Evolutionary conservation across 2,797 vertebrate genomes (phyloP).

Genomic region (Sphenodon punctatus): DNA sequence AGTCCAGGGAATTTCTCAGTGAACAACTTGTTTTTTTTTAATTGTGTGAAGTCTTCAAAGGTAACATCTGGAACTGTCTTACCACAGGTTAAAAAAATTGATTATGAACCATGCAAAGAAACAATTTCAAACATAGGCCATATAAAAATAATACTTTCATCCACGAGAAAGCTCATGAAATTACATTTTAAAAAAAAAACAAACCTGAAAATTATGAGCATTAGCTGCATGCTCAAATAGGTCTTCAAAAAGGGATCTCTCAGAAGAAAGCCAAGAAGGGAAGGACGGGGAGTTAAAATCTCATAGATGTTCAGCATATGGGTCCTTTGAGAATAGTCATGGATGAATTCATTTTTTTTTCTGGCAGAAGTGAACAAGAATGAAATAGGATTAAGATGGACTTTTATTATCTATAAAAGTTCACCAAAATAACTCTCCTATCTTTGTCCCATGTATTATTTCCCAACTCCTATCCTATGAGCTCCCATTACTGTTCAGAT

Average conservation of each 20-base stretch:
- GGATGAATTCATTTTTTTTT: background rate
- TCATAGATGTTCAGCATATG: too few species aligned
- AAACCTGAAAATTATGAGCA: slow-evolving; percentile 21
- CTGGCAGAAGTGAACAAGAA: background rate
- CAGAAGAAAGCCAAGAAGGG: background rate
- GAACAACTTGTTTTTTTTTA: slow-evolving; percentile 6
- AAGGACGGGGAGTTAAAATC: too few species aligned
- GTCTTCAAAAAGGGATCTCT: background rate
- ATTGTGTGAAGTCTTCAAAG: slow-evolving; percentile 13
- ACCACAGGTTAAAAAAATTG: slow-evolving; percentile 23
- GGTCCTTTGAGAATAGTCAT: too few species aligned
- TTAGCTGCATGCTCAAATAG: background rate
- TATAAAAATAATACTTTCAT: background rate
- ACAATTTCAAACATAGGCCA: slow-evolving; percentile 15
- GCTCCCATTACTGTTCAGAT: too few species aligned
- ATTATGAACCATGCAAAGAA: slow-evolving; percentile 18
- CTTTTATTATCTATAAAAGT: background rate
- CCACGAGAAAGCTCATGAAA: fast-evolving
- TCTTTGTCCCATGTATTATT: background rate
- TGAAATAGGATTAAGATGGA: background rate
- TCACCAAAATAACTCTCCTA: background rate
- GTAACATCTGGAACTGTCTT: slow-evolving; percentile 15
- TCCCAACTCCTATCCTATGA: too few species aligned
- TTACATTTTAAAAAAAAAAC: slow-evolving; percentile 10
- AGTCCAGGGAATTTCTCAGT: slow-evolving; percentile 42